These are phyloP conservation scores for Pao palembangensis DNA, from an alignment of 2,113 vertebrate species.

Conservation along the genomic window DNA sequence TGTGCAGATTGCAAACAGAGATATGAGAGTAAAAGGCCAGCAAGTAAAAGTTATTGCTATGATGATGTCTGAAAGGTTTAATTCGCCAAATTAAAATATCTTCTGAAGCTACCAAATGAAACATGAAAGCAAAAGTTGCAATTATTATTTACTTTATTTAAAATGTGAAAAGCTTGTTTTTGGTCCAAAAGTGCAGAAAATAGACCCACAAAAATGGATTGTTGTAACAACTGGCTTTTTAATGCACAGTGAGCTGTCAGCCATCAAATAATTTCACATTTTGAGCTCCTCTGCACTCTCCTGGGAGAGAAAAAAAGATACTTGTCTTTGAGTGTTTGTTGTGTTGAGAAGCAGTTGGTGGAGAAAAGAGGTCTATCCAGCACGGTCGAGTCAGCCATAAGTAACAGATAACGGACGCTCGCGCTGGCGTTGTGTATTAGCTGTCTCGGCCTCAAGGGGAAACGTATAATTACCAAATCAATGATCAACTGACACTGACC, in stretches of 20 bases:
- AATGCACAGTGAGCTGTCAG: constrained; percentile 62
- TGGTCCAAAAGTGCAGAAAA: constrained; percentile 34
- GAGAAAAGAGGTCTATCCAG: constrained; percentile 49
- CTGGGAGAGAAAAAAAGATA: constrained; percentile 66
- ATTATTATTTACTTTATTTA: too few relatives aligned
- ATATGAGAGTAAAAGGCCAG: constrained; percentile 11
- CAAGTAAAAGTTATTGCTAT: neutral
- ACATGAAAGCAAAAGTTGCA: constrained; percentile 39
- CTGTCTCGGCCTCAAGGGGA: constrained; percentile 54
- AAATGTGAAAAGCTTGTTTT: too few relatives aligned
- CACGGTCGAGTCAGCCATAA: constrained; percentile 61
- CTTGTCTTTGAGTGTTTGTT: constrained; percentile 68
- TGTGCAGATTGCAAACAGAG: constrained; percentile 13
- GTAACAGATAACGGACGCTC: constrained; percentile 55
- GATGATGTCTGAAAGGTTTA: neutral
- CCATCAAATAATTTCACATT: constrained; percentile 62
- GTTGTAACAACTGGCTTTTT: constrained; percentile 56
- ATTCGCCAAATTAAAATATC: too few relatives aligned
- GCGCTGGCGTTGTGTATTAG: constrained; percentile 59
- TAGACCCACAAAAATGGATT: too few relatives aligned
- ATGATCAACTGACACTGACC: constrained; percentile 64
- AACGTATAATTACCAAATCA: constrained; percentile 67
- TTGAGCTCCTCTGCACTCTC: constrained; percentile 55
- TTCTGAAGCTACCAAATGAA: constrained; percentile 24
- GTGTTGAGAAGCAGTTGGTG: constrained; percentile 65